Evolutionary conservation across 2,888 invertebrate genomes (phyloP).

Genomic region (Dione juno): DNA sequence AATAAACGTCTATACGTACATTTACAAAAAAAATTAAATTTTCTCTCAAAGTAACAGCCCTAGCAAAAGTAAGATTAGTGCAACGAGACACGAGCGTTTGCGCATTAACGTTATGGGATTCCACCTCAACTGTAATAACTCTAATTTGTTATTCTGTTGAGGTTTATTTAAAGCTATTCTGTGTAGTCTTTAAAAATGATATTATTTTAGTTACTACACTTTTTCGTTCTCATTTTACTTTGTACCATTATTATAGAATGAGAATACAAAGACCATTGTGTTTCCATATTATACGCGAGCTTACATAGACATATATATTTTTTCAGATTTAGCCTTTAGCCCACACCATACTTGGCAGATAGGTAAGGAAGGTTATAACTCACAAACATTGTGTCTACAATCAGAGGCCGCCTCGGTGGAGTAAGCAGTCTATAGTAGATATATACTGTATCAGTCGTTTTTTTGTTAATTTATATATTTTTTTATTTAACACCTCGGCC

Average conservation of each 20-base stretch:
- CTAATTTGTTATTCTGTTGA: conserved; percentile 38
- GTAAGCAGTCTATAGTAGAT: too few relatives aligned
- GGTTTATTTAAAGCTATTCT: conserved; percentile 30
- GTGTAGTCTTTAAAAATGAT: conserved; percentile 7
- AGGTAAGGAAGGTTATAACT: too few relatives aligned
- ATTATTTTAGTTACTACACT: neutral
- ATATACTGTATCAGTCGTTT: too few relatives aligned
- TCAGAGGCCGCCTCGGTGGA: too few relatives aligned
- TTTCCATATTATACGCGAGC: neutral
- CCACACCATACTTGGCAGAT: neutral
- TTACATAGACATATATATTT: too few relatives aligned
- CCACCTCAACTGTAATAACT: conserved; percentile 35
- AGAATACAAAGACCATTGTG: neutral
- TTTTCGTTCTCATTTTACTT: conserved; percentile 2
- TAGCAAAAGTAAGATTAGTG: conserved; percentile 33
- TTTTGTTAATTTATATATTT: too few relatives aligned
- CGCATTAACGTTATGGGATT: conserved; percentile 41
- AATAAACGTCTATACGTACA: neutral
- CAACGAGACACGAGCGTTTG: conserved; percentile 38
- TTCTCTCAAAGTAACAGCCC: neutral
- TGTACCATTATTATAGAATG: neutral
- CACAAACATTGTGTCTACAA: too few relatives aligned
- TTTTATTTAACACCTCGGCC: too few relatives aligned
- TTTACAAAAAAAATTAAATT: neutral
- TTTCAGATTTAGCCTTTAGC: too few relatives aligned